phyloP scores from a whole-genome alignment of 1,140 invertebrate genomes.

The Scaptodrosophila lebanonensis region DNA sequence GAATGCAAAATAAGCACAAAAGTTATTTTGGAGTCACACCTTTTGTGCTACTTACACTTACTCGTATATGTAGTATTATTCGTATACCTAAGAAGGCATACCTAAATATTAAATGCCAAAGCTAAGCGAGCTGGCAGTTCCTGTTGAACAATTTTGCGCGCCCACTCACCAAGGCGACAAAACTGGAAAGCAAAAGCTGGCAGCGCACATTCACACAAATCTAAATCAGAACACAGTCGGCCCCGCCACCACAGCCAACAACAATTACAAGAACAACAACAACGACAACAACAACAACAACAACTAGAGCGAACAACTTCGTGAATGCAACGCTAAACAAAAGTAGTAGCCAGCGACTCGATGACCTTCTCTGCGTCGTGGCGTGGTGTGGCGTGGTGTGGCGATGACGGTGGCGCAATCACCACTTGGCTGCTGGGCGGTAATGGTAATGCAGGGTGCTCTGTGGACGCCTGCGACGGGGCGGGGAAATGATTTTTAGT shows the following conservation, averaged over 20 bases:
- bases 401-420: constrained; percentile 47
- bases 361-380: constrained; percentile 54
- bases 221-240: constrained; percentile 28
- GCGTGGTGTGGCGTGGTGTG: constrained; percentile 5
- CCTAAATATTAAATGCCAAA: too few relatives aligned
- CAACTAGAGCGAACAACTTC: not conserved
- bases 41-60: too few relatives aligned
- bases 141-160: constrained; percentile 12
- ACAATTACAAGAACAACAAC: constrained; percentile 20
- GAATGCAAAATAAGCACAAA: too few relatives aligned
- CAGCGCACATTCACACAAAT: constrained; percentile 11
- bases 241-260: too few relatives aligned
- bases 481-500: constrained; percentile 14
- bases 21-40: too few relatives aligned
- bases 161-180: constrained; percentile 25
- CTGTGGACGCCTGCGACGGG: constrained; percentile 1
- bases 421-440: constrained; percentile 27
- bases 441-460: constrained; percentile 11
- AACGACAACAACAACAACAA: constrained; percentile 29
- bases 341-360: constrained; percentile 26
- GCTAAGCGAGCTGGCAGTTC: not conserved
- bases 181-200: constrained; percentile 7
- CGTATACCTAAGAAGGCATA: too few relatives aligned
- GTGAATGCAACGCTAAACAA: constrained; percentile 18
- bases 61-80: too few relatives aligned